Evolutionary conservation across 1,140 invertebrate genomes (phyloP).

Genomic region (Ladona fulva): DNA sequence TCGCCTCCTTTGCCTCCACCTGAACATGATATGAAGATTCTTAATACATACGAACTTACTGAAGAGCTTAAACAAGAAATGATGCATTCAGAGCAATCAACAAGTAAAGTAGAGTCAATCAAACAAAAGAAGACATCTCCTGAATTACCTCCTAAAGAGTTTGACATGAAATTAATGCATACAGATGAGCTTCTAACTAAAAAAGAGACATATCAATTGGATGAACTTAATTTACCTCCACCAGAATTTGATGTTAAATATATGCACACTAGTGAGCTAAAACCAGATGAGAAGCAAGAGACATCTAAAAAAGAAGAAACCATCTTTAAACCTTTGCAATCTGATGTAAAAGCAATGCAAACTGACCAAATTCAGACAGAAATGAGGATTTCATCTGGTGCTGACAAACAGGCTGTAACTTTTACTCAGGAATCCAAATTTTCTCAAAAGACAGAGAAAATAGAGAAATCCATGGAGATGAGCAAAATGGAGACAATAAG

Average conservation of each 20-base stretch:
- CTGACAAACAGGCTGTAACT: no score
- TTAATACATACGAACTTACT: not conserved
- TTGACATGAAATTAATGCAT: not conserved
- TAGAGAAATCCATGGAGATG: no score
- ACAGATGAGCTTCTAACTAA: not conserved
- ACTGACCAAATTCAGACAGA: no score
- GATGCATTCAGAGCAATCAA: no score
- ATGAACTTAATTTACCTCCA: not conserved
- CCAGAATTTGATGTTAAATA: not conserved
- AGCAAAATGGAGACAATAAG: not conserved
- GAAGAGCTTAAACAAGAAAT: not conserved
- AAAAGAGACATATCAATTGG: not conserved
- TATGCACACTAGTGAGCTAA: not conserved
- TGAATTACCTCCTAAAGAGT: not conserved
- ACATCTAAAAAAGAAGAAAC: not conserved
- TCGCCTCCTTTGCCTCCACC: not conserved
- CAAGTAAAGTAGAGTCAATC: no score
- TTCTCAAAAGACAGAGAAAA: not conserved
- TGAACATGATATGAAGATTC: not conserved
- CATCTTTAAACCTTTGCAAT: not conserved
- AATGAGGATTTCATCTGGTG: no score
- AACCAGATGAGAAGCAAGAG: not conserved
- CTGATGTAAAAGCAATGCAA: not conserved
- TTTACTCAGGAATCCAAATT: not conserved
- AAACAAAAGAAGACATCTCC: not conserved